Conservation (phyloP, 1,140 invertebrate species). For the Lasioglossum baleicum region DNA sequence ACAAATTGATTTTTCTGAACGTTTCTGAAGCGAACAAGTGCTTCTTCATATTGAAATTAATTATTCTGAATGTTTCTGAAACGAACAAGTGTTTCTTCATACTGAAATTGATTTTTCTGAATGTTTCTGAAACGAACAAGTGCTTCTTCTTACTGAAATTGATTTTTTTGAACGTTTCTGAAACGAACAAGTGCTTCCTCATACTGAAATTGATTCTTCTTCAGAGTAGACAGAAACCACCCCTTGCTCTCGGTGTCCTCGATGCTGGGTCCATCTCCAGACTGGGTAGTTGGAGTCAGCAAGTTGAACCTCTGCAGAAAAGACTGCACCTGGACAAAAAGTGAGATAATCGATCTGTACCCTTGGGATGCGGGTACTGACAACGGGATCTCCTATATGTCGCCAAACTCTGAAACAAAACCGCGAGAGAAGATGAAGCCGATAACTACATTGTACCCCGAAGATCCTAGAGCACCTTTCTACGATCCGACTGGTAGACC, state of each 20-base stretch:
- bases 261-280: slow-evolving; percentile 96
- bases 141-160: neutral
- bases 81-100: too few relatives aligned
- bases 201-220: neutral
- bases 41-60: too few relatives aligned
- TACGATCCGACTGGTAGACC: slow-evolving; percentile 87
- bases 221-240: slow-evolving; percentile 90
- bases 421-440: slow-evolving; percentile 93
- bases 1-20: neutral
- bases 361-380: slow-evolving; percentile 98
- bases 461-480: slow-evolving; percentile 94
- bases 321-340: slow-evolving; percentile 93
- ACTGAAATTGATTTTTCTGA: too few relatives aligned
- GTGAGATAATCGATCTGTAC: slow-evolving; percentile 90
- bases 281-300: slow-evolving; percentile 96
- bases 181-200: neutral
- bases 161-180: neutral
- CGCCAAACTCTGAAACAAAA: slow-evolving; percentile 90
- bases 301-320: slow-evolving; percentile 91
- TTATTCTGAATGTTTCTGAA: too few relatives aligned
- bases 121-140: too few relatives aligned
- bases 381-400: slow-evolving; percentile 95
- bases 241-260: slow-evolving; percentile 95
- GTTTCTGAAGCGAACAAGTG: too few relatives aligned
- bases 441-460: slow-evolving; percentile 93